Base-by-base conservation (phyloP, 2,888 invertebrate genomes). In the Diogma glabrata region DNA sequence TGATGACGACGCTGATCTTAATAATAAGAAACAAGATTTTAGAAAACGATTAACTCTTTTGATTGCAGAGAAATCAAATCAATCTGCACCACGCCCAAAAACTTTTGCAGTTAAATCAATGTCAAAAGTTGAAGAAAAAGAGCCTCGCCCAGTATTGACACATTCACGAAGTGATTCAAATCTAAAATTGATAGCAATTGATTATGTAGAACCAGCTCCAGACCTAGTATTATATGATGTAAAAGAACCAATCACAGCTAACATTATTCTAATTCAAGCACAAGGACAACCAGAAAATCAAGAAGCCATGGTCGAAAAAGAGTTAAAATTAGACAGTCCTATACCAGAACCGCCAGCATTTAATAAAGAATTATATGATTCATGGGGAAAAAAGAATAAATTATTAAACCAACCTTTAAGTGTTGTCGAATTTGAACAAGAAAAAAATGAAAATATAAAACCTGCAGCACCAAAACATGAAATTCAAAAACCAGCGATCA, bases 271-370 rank as follows among this genome's bases (percentile, higher is more conserved):
- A n/a, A n/a, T n/a, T n/a, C n/a, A n/a, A n/a, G n/a, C n/a, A n/a
- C n/a, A n/a, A n/a, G n/a, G n/a, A n/a, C n/a, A n/a, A n/a, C n/a
- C n/a, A n/a, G n/a, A n/a, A n/a, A n/a, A n/a, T n/a, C n/a, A n/a
- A n/a, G n/a, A n/a, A n/a, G n/a, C n/a, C n/a, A n/a, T n/a, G n/a
- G n/a, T n/a, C n/a, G 43, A 43, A 4, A 20, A 20, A 43, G 22
- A 20, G n/a, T n/a, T 43, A 8, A 22, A 43, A 43, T 3, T 23
- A 3, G 40, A 45, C 4, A 50, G 17, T 20, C 53, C 52, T 46
- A 65, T 66, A 54, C 67, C 67, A 45, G 63, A 61, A 52, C 57
- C 67, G 28, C 67, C 67, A 28, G 67, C 64, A 61, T 67, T 67
- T 55, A 66, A 67, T 62, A 65, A 66, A 24, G 56, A 62, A 33